Evolutionary conservation across 2,797 vertebrate genomes (phyloP).

Genomic region (Pteropus rufus): DNA sequence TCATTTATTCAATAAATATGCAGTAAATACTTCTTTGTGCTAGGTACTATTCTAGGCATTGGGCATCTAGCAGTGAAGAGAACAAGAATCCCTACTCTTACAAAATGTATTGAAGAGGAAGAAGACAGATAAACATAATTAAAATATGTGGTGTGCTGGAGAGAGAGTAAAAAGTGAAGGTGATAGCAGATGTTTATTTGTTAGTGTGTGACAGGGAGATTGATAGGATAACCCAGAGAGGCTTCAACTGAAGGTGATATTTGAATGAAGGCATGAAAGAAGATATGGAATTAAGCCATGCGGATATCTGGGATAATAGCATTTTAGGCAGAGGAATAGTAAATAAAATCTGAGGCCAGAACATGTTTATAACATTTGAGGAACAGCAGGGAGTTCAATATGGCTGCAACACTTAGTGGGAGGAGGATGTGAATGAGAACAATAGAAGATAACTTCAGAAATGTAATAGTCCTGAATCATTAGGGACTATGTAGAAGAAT

Average conservation of each 20-base stretch:
- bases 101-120: background rate
- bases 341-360: background rate
- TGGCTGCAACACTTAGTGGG: background rate
- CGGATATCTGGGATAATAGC: background rate
- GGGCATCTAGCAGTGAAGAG: background rate
- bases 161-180: background rate
- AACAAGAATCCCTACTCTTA: conserved; percentile 20
- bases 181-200: background rate
- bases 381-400: background rate
- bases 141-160: background rate
- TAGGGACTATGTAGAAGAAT: background rate
- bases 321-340: background rate
- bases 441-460: background rate
- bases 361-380: background rate
- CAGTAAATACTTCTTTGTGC: background rate
- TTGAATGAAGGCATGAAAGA: background rate
- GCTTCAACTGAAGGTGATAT: background rate
- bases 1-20: background rate
- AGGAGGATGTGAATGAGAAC: background rate
- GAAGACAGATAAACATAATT: background rate
- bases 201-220: background rate
- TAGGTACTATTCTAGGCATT: background rate
- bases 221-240: background rate
- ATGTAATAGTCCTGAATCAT: background rate
- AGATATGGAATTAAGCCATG: background rate